These are phyloP conservation scores for Chiloscyllium punctatum DNA, from an alignment of 2,797 vertebrate species.

Conservation along the genomic window DNA sequence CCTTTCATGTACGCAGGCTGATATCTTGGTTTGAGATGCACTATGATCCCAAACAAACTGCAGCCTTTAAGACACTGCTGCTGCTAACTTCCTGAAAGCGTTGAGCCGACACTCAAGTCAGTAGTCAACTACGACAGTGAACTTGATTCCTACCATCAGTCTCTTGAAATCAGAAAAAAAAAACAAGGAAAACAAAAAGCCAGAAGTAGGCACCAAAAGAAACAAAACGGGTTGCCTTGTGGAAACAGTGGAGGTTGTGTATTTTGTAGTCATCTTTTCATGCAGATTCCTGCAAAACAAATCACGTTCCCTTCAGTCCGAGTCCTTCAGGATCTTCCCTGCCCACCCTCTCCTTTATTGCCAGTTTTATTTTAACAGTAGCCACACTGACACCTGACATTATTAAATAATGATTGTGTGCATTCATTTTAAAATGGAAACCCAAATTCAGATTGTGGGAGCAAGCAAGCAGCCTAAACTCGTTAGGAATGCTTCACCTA, in stretches of 20 bases:
- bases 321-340: background rate
- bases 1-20: background rate
- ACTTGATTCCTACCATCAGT: conserved; percentile 16
- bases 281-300: background rate
- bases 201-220: background rate
- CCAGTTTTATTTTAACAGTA: conserved; percentile 18
- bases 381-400: no score
- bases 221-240: background rate
- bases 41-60: background rate
- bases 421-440: conserved; percentile 26
- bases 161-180: background rate
- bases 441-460: background rate
- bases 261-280: conserved; percentile 16
- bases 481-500: background rate
- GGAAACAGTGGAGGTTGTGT: conserved; percentile 1
- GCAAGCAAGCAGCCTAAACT: background rate
- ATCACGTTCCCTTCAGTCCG: background rate
- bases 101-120: background rate
- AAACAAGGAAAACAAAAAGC: background rate
- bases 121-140: background rate
- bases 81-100: no score
- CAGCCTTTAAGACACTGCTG: conserved; percentile 2
- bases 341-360: background rate
- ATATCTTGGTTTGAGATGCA: background rate
- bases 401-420: background rate